Evolutionary conservation across 2,113 vertebrate genomes (phyloP).

Genomic region (Ictidomys tridecemlineatus): DNA sequence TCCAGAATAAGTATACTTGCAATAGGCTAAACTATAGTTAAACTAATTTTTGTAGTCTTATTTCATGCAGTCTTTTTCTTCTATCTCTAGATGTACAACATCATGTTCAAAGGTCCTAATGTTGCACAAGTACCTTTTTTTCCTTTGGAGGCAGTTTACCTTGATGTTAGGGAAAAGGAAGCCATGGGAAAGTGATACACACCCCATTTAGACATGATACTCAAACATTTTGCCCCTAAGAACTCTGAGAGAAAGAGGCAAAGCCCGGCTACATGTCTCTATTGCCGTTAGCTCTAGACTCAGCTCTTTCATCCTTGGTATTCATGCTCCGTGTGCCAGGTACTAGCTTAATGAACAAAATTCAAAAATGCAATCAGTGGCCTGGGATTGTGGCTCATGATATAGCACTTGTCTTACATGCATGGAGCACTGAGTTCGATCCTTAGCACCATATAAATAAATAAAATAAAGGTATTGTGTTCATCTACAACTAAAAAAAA

Average conservation of each 20-base stretch:
- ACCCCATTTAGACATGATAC: not conserved
- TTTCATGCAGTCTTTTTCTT: not conserved
- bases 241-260: not conserved
- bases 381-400: no score
- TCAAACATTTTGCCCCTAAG: not conserved
- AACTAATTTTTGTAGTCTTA: not conserved
- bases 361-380: not conserved
- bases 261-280: not conserved
- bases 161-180: not conserved
- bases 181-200: not conserved
- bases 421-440: no score
- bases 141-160: not conserved
- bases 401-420: no score
- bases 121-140: not conserved
- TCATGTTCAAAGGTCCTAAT: not conserved
- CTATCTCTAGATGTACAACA: not conserved
- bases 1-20: not conserved
- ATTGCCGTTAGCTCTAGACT: accelerated
- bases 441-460: no score
- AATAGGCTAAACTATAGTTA: not conserved
- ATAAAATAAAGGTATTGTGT: no score
- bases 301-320: not conserved
- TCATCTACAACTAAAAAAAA: no score
- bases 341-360: not conserved
- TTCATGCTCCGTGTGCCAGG: accelerated